A percentile compares a stretch with the other conserved stretches of the same genome.
Evolutionary conservation across 2,113 vertebrate species (phyloP).

Genomic region (Pomatorhinus ruficollis): DNA sequence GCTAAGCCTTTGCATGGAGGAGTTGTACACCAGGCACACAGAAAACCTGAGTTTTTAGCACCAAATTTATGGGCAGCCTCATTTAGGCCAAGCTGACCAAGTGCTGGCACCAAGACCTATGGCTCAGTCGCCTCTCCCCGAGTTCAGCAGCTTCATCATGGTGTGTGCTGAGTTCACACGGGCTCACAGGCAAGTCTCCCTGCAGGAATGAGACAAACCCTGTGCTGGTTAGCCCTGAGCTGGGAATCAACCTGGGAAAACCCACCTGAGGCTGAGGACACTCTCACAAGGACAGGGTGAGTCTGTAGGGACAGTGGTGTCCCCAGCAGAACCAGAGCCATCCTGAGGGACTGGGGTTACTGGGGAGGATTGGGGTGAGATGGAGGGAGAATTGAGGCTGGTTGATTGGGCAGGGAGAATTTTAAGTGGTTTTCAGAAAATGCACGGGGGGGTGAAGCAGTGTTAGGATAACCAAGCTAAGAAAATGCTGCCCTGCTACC

Average conservation of each 20-base stretch:
- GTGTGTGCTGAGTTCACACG: rapidly evolving
- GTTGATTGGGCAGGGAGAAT: neutral
- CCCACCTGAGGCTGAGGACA: neutral
- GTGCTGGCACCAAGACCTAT: rapidly evolving
- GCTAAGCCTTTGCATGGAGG: neutral
- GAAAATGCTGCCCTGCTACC: rapidly evolving
- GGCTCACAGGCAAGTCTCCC: neutral
- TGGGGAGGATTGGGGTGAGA: rapidly evolving
- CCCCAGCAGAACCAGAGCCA: neutral
- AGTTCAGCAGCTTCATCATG: neutral
- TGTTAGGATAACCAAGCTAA: neutral
- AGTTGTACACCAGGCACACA: neutral
- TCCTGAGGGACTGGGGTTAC: neutral
- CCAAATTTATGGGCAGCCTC: neutral
- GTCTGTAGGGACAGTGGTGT: rapidly evolving
- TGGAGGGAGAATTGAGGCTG: neutral
- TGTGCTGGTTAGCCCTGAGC: rapidly evolving
- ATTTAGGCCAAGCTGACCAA: neutral
- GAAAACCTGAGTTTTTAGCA: neutral
- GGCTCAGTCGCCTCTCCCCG: rapidly evolving
- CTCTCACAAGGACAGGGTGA: neutral
- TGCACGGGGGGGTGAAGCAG: neutral
- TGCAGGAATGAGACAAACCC: neutral
- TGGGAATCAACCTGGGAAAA: neutral
- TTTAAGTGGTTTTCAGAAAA: neutral